phyloP scores from a whole-genome alignment of 2,888 invertebrate species.

The Cyrtodaria siliqua region DNA sequence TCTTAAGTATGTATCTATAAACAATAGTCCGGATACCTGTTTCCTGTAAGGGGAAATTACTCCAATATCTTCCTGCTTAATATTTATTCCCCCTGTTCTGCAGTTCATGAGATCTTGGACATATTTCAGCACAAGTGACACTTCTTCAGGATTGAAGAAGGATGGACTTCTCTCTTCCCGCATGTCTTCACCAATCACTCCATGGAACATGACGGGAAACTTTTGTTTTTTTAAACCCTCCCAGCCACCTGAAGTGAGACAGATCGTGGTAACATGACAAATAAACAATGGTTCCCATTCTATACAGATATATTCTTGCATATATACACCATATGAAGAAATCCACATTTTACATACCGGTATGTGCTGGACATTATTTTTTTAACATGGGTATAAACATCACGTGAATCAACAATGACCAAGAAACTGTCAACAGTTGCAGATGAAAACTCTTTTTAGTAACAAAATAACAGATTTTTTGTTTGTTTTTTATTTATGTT shows the following conservation, averaged over 20 bases:
- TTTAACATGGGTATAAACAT: too few species aligned
- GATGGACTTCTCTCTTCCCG: slow-evolving; percentile 81
- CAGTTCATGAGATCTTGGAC: slow-evolving; percentile 65
- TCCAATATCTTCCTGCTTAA: neutral
- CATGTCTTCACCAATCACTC: slow-evolving; percentile 74
- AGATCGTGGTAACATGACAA: too few species aligned
- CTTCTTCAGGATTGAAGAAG: slow-evolving; percentile 82
- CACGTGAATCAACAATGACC: too few species aligned
- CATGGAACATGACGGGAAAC: slow-evolving; percentile 81
- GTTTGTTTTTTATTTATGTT: too few species aligned
- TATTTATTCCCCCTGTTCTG: slow-evolving; percentile 42
- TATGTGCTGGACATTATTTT: too few species aligned
- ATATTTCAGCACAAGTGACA: slow-evolving; percentile 70
- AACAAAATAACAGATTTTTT: too few species aligned
- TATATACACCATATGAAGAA: neutral
- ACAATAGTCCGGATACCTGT: too few species aligned
- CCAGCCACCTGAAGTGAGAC: slow-evolving; percentile 74
- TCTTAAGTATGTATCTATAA: too few species aligned
- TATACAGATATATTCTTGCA: neutral
- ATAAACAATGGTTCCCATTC: slow-evolving; percentile 4
- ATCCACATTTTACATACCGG: too few species aligned
- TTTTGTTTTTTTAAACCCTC: slow-evolving; percentile 71
- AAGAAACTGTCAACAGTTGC: too few species aligned
- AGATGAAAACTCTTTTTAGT: too few species aligned
- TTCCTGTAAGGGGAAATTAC: slow-evolving; percentile 55